These are phyloP conservation scores for Oncorhynchus masou DNA, from an alignment of 2,113 vertebrate genomes.

Conservation along the genomic window DNA sequence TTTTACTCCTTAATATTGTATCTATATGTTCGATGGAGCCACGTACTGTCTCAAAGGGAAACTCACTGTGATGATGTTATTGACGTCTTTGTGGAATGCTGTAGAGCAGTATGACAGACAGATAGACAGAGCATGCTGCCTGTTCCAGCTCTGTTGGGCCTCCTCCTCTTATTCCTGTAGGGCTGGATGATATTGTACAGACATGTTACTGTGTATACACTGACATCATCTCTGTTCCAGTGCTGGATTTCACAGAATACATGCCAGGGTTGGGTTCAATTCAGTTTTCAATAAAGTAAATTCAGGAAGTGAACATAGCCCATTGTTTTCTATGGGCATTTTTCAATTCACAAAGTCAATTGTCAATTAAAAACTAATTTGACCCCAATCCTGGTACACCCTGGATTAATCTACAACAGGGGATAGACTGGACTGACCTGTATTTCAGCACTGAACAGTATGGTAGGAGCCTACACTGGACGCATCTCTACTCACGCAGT, in stretches of 20 bases:
- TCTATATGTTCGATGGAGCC: neutral
- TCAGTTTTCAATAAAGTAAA: no score
- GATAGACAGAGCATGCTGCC: neutral
- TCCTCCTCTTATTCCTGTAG: neutral
- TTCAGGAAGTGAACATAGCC: no score
- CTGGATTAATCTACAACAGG: neutral
- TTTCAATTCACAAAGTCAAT: no score
- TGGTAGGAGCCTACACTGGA: conserved; percentile 48
- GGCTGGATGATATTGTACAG: neutral
- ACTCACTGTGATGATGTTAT: neutral
- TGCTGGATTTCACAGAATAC: neutral
- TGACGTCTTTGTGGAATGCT: neutral
- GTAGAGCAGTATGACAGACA: neutral
- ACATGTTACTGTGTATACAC: neutral
- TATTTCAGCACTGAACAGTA: conserved; percentile 2
- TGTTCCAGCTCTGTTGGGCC: neutral
- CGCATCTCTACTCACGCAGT: conserved; percentile 27
- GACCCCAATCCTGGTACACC: neutral
- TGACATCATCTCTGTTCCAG: neutral
- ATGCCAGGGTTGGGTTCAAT: neutral
- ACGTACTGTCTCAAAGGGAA: neutral
- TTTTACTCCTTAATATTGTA: neutral
- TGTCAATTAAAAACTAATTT: neutral
- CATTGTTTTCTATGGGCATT: no score
- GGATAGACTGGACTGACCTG: neutral